phyloP scores from a whole-genome alignment of 2,797 vertebrate genomes.

The Myripristis murdjan region DNA sequence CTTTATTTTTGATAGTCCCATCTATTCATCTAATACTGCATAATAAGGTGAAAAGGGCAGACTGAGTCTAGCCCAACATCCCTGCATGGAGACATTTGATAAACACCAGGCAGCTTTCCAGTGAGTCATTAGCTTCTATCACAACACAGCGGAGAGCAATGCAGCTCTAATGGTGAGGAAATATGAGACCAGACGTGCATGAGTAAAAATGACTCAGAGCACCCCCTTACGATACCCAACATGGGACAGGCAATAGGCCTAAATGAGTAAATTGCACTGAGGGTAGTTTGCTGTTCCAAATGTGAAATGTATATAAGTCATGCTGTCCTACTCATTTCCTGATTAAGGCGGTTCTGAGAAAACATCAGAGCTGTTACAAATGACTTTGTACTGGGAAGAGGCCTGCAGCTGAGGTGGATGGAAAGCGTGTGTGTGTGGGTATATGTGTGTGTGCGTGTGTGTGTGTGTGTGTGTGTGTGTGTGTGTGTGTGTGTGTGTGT shows the following conservation, averaged over 20 bases:
- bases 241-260: constrained; percentile 57
- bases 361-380: constrained; percentile 62
- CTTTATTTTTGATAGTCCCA: constrained; percentile 38
- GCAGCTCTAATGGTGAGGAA: constrained; percentile 75
- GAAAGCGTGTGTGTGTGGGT: constrained; percentile 4
- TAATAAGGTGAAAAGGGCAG: constrained; percentile 32
- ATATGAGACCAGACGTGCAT: constrained; percentile 76
- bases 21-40: constrained; percentile 45
- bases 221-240: constrained; percentile 42
- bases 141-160: constrained; percentile 73
- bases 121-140: constrained; percentile 81
- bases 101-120: constrained; percentile 80
- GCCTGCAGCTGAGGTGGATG: constrained; percentile 21
- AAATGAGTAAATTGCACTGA: constrained; percentile 69
- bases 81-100: constrained; percentile 67
- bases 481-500: not conserved
- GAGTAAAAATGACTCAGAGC: constrained; percentile 74
- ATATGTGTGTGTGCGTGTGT: not conserved
- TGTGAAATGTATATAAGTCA: constrained; percentile 65
- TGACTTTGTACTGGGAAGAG: constrained; percentile 45
- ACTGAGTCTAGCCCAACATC: constrained; percentile 60
- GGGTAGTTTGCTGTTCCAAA: constrained; percentile 56
- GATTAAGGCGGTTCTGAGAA: constrained; percentile 66
- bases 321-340: constrained; percentile 62
- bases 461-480: not conserved